Evolutionary conservation across 2,113 vertebrate species (phyloP), one percentile per base, ranked within the genome.

Genomic region (Chunga burmeisteri): DNA sequence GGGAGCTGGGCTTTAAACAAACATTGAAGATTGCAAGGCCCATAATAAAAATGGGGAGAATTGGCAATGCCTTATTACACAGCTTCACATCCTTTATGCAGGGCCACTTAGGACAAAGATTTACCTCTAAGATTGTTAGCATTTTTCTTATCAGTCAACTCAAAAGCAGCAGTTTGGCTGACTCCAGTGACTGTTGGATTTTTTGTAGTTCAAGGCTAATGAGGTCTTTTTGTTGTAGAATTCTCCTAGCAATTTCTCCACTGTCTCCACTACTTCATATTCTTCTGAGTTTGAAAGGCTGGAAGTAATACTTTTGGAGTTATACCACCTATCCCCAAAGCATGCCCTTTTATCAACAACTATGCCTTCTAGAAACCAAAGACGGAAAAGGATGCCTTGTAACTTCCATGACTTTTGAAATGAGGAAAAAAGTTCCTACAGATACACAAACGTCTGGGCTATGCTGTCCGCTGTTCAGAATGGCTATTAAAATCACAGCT

Each of bases 161-260:
- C 61, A 85, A 93, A 93, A 89, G 83, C 68, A 91, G 81, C 73
- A 86, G 74, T 79, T 73, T 81, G 93, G 27, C 62, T 90, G 85
- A 92, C 88, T 88, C 67, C 50, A 62, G 87, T 81, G 92, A 63
- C 81, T 65, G 49, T 1, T 70, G 79, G 53, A 56, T 62, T 88
- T 94, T 91, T 73, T 50, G 38, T 38, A 80, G 17, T 88, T 77
- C 46, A 55, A 77, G 61, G 46, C 79, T 95, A 96, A 95, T 96
- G 81, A 96, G 87, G 50, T 86, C 66, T 92, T 95, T 95, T 95
- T 95, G 74, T 90, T 93, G 74, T 38, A 70, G 87, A 94, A 95
- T 83, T 95, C 87, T 95, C 91, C 40, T n/a, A 94, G 67, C 49
- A 90, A 77, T 94, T 86, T 90, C 67, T 90, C 53, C 56, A 40